phyloP scores from a whole-genome alignment of 2,888 invertebrate species.

The Macrosoma leucophasiata region DNA sequence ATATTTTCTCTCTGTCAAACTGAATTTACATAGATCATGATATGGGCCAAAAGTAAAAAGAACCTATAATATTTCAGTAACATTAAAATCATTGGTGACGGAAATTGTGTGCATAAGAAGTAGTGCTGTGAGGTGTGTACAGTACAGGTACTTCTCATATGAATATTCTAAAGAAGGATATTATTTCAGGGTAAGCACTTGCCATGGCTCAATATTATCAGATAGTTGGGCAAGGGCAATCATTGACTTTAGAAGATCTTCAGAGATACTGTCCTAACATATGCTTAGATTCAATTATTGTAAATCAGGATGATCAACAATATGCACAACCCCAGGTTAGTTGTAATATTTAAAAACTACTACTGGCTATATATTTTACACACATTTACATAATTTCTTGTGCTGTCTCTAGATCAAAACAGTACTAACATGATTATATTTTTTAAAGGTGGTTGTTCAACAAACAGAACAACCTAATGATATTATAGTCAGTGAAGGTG shows the following conservation, averaged over 20 bases:
- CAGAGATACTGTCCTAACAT: constrained; percentile 79
- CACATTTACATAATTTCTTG: too few relatives aligned
- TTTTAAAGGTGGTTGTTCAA: constrained; percentile 65
- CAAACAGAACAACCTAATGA: constrained; percentile 72
- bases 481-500: constrained; percentile 71
- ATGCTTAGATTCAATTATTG: constrained; percentile 69
- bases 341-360: constrained; percentile 3
- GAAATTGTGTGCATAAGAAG: too few relatives aligned
- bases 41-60: too few relatives aligned
- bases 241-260: constrained; percentile 74
- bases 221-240: constrained; percentile 76
- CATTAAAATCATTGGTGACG: too few relatives aligned
- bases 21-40: too few relatives aligned
- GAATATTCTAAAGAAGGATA: not conserved
- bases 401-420: too few relatives aligned
- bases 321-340: constrained; percentile 66
- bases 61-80: too few relatives aligned
- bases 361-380: constrained; percentile 1
- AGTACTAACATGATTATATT: constrained; percentile 1
- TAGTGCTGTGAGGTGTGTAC: not conserved
- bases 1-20: too few relatives aligned
- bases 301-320: constrained; percentile 69
- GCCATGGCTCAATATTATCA: constrained; percentile 84
- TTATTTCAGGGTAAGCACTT: constrained; percentile 48
- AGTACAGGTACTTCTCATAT: not conserved